Base-by-base conservation (phyloP, 2,888 invertebrate genomes). In the Drosophila suboccidentalis region DNA sequence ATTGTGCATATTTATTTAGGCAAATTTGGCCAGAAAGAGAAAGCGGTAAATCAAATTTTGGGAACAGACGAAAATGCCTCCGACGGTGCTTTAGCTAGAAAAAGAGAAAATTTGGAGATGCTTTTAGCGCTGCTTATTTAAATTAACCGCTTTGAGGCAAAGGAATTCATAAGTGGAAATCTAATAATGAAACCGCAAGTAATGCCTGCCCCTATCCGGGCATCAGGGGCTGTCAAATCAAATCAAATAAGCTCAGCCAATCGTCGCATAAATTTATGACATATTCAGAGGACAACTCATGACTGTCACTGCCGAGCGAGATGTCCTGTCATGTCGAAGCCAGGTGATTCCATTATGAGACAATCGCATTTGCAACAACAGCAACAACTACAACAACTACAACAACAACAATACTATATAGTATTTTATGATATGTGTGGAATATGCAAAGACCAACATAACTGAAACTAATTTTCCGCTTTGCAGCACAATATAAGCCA, bases 381-480 rank as follows among this genome's bases (percentile, higher is more conserved):
- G 34, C 26, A 53, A 41, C 17, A 55, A 69, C 8, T 2, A n/a
- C n/a, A n/a, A 41, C 41, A 17, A 41, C 41, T 4, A 39, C 39
- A 44, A 26, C 41, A 46, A 22, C 22, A 51, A 32, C 26, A 38
- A 44, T 51, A 53, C 19, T 36, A 32, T 51, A 41, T 39, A 38
- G 39, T 34, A 59, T 60, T 47, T 53, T 60, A 62, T 61, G 51
- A 17, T 54, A 72, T 59, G 26, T 50, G 41, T 36, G 34, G 47
- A 29, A 49, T 68, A 60, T 64, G 60, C 61, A 51, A 43, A 44
- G 55, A 46, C 9, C 36, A 63, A 62, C 54, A 72, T 66, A 80
- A 67, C 50, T 68, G 62, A 88, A 91, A 89, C 90, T 90, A 90
- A 90, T 90, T 91, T 91, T 90, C 90, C 85, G 90, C 82, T 78